Conservation (phyloP, 2,113 vertebrate genomes). For the Lonchura striata region DNA sequence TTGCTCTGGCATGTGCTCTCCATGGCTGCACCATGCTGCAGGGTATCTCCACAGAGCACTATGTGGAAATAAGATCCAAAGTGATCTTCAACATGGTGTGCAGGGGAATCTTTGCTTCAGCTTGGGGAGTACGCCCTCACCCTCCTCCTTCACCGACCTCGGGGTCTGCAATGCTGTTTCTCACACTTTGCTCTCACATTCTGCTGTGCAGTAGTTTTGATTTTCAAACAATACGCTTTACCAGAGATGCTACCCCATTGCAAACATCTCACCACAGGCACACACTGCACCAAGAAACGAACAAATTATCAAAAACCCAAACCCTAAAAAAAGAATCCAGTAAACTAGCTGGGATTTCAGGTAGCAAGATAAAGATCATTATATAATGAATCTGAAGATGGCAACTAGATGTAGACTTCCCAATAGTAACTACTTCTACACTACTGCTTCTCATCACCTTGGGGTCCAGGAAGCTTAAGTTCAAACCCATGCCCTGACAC, state of each 20-base stretch:
- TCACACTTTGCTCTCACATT: background rate
- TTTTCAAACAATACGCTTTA: rapidly evolving
- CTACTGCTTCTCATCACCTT: background rate
- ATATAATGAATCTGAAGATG: background rate
- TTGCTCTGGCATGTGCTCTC: background rate
- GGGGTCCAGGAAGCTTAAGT: background rate
- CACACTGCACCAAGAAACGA: rapidly evolving
- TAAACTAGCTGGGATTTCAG: background rate
- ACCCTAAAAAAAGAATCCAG: background rate
- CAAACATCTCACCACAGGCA: background rate
- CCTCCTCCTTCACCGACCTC: background rate
- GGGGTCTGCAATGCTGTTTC: background rate
- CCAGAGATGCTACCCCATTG: rapidly evolving
- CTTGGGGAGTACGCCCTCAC: rapidly evolving
- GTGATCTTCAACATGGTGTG: rapidly evolving
- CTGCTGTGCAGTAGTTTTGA: background rate
- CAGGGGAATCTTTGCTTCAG: background rate
- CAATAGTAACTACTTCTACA: background rate
- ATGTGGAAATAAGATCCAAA: background rate
- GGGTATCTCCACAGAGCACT: background rate
- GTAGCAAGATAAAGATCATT: background rate
- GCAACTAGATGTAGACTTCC: background rate
- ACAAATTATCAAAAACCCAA: background rate
- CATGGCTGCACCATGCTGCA: background rate
- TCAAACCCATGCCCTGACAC: background rate